Base-by-base conservation (phyloP, 2,113 vertebrate genomes). In the Loxodonta africana region DNA sequence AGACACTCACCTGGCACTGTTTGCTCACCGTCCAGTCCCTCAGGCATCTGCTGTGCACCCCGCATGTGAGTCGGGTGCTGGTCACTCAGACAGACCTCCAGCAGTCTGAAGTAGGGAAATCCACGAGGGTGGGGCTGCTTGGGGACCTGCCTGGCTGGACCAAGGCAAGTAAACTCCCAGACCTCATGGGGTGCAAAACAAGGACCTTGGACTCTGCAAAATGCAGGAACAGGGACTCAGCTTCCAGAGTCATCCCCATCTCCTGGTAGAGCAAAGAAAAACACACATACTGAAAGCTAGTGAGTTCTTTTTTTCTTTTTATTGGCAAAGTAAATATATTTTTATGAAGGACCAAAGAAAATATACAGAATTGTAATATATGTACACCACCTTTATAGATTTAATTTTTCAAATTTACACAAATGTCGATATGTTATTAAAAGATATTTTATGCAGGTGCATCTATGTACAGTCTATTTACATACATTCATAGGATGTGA, bases 401-500 rank as follows among this genome's bases (percentile, higher is more conserved):
- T 97, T 97, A 37, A 37, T 98, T 98, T 98, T 98, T 99, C 98
- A 97, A 98, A 99, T 99, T 98, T 99, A 99, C 98, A 99, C 98
- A 98, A 99, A 99, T 98, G 98, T 98, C 98, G 98, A 99, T 77
- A 99, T 77, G 99, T 99, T 99, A 98, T 99, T 99, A 99, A 98
- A 99, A 99, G 99, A 99, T 99, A 98, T 98, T 98, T 99, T 98
- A 98, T 98, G 99, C 98, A 98, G 98, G 99, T 98, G 98, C 98
- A 98, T 97, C 98, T 98, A 99, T 99, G 98, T 99, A 99, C 99
- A 99, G 81, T 98, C 97, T 99, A 99, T 99, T 99, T 99, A 99
- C 99, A 99, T 99, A 99, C 99, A 99, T 99, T 99, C 99, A 99
- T 99, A 99, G 99, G 99, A 99, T 99, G 99, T 98, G 98, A 99